These are phyloP conservation scores for Manduca sexta DNA, from an alignment of 1,140 invertebrate species.

Conservation along the genomic window DNA sequence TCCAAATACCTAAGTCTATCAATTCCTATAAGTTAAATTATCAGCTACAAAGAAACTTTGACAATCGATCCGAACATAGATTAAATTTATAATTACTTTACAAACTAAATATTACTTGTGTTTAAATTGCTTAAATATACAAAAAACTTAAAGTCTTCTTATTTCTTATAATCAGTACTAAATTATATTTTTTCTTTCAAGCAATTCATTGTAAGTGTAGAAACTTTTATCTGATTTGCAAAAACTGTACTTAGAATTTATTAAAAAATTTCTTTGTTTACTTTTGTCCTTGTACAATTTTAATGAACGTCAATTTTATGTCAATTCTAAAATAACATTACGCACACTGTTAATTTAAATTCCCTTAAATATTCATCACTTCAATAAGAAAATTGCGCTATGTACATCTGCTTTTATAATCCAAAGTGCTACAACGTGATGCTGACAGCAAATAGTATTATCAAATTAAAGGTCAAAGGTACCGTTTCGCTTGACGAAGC, in stretches of 20 bases:
- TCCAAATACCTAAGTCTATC: constrained; percentile 17
- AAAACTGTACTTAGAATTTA: too few relatives aligned
- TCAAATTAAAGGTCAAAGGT: constrained; percentile 14
- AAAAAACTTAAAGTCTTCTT: too few relatives aligned
- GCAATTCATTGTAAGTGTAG: too few relatives aligned
- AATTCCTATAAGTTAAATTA: constrained; percentile 11
- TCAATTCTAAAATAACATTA: not conserved
- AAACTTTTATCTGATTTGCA: too few relatives aligned
- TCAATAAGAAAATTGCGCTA: not conserved
- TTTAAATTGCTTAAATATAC: not conserved
- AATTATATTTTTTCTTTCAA: too few relatives aligned
- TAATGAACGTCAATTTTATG: not conserved
- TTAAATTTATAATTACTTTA: constrained; percentile 1
- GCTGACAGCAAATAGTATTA: constrained; percentile 5
- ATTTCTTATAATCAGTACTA: not conserved
- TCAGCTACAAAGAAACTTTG: not conserved
- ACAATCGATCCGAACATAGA: not conserved
- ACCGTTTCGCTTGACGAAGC: constrained; percentile 31
- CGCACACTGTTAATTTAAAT: not conserved
- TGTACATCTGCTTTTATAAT: not conserved
- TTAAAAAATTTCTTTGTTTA: too few relatives aligned
- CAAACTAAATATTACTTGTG: constrained; percentile 2
- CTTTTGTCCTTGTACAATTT: not conserved
- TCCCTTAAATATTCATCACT: constrained; percentile 1
- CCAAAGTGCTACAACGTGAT: constrained; percentile 14